Base-by-base conservation (phyloP, 2,888 invertebrate genomes). In the Hypselothyrea guttata region DNA sequence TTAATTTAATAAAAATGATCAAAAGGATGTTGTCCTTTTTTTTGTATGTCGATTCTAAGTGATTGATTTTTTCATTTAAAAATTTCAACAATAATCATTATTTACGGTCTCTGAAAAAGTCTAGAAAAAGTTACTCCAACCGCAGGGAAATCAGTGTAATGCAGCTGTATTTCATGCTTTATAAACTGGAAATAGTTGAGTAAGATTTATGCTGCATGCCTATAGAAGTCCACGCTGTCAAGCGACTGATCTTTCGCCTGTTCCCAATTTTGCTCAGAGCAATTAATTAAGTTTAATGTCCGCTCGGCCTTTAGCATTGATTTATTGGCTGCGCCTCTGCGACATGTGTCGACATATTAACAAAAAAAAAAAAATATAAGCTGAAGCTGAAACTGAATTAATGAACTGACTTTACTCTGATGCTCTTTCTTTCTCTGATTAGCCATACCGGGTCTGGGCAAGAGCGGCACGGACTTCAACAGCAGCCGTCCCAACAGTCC, bases 361-460 rank as follows among this genome's bases (percentile, higher is more conserved):
- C 16, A 40, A 41, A 31, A 33, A 35, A 15, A 35, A 4, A 7
- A 22, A n/a, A n/a, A n/a, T n/a, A n/a, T n/a, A n/a, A 7, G 28
- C 28, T 1, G 7, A 9, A 9, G 4, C 7, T 7, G 12, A 15
- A 31, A 16, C 31, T 16, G 16, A 59, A 60, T 64, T 57, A 73
- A 73, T 63, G 54, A 71, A 44, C 57, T 46, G 46, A 54, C 40
- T 41, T 13, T 16, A 27, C 34, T n/a, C 15, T 18, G 13, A 31
- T 28, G 52, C 34, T 30, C n/a, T 16, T 31, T 35, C n/a, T 44
- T 15, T 7, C 15, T 28, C 7, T 12, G 61, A 72, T 0, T 59
- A 90, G 90, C 88, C 34, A 90, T 90, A 91, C 93, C 76, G 90
- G 93, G 88, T 92, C 93, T 86, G 92, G 93, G 89, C 89, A 94